These are phyloP conservation scores for Cydia pomonella DNA, from an alignment of 1,140 invertebrate genomes.

Conservation along the genomic window DNA sequence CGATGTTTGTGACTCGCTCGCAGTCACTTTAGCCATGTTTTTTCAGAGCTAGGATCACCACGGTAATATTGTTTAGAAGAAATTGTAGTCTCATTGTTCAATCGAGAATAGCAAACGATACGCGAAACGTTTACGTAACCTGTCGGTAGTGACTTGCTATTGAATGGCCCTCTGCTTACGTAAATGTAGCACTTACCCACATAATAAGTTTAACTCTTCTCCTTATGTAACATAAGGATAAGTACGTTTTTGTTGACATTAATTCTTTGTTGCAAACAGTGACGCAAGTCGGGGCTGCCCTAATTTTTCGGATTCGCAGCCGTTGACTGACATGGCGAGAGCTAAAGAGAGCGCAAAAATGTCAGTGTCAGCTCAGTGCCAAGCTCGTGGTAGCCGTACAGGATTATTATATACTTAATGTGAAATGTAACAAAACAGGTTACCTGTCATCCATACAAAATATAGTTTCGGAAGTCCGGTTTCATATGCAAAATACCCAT, in stretches of 20 bases:
- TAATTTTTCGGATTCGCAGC: conserved; percentile 21
- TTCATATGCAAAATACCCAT: no score
- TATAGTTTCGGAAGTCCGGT: no score
- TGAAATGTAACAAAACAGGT: no score
- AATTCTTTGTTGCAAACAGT: conserved; percentile 25
- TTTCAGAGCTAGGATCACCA: conserved; percentile 41
- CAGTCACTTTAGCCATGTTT: conserved; percentile 18
- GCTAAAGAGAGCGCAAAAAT: neutral
- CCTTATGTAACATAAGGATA: conserved; percentile 57
- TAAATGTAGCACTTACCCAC: conserved; percentile 67
- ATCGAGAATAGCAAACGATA: conserved; percentile 49
- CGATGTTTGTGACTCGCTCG: conserved; percentile 33
- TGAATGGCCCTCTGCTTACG: conserved; percentile 73
- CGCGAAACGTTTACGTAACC: conserved; percentile 61
- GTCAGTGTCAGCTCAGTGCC: no score
- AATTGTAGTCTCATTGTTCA: conserved; percentile 40
- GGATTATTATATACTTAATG: no score
- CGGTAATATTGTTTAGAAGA: conserved; percentile 37
- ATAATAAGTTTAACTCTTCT: conserved; percentile 48
- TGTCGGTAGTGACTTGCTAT: conserved; percentile 61
- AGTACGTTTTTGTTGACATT: conserved; percentile 40
- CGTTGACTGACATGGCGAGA: neutral
- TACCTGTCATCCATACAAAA: no score
- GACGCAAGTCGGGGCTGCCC: conserved; percentile 1
- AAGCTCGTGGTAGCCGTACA: no score